Conservation (phyloP, 2,113 vertebrate genomes). For the Eurypyga helias region DNA sequence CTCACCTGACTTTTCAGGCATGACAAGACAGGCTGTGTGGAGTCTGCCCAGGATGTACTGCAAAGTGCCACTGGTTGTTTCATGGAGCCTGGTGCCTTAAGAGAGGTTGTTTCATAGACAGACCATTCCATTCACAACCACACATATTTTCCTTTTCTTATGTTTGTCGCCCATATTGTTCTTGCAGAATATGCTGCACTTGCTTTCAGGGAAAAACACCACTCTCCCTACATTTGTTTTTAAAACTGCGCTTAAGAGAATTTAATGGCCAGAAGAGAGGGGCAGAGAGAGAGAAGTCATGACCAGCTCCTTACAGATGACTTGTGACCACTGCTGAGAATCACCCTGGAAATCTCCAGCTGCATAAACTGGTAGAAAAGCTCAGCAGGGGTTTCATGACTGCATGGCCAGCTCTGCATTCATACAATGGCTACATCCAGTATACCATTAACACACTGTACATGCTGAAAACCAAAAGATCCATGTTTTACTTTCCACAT, state of each 20-base stretch:
- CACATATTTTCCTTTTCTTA: not conserved
- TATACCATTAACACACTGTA: not conserved
- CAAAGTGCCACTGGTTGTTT: not conserved
- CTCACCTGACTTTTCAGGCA: not conserved
- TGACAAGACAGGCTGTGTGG: not conserved
- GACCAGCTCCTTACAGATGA: not conserved
- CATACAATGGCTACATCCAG: not conserved
- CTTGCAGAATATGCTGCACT: not conserved
- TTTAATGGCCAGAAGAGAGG: not conserved
- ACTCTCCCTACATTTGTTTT: accelerated
- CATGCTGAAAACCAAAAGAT: not conserved
- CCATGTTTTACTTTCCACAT: not conserved
- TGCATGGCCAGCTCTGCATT: not conserved
- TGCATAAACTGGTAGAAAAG: not conserved
- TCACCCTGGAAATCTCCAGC: not conserved
- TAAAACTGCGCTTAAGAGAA: not conserved
- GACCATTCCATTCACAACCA: not conserved
- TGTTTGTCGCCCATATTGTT: not conserved
- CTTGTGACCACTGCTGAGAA: not conserved
- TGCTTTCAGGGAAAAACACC: not conserved
- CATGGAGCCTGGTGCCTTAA: not conserved
- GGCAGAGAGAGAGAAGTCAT: not conserved
- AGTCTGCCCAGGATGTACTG: not conserved
- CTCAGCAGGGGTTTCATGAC: not conserved
- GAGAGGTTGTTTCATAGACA: not conserved